A percentile compares a stretch with the other conserved stretches of the same genome.
Evolutionary conservation across 2,888 invertebrate genomes (phyloP).

Genomic region (Rhamphomyia laevipes): DNA sequence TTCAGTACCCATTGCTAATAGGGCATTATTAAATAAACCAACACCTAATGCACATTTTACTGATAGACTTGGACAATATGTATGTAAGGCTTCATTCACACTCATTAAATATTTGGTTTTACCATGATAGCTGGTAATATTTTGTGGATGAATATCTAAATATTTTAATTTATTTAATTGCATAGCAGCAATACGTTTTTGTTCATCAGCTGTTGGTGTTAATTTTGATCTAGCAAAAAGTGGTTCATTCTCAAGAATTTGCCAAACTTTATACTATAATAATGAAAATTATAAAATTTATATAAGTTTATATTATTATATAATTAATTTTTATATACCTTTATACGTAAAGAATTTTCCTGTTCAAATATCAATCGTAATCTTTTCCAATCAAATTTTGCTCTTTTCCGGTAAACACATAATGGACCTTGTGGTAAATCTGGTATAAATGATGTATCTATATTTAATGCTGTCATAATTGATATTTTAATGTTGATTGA

Average conservation of each 20-base stretch:
- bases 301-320: background rate
- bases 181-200: conserved; percentile 56
- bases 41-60: conserved; percentile 69
- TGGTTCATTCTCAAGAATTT: conserved; percentile 64
- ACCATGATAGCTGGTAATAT: conserved; percentile 50
- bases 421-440: conserved; percentile 58
- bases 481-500: no score
- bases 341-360: conserved; percentile 58
- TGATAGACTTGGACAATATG: conserved; percentile 58
- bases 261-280: conserved; percentile 65
- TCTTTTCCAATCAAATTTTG: conserved; percentile 79
- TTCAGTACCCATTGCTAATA: conserved; percentile 64
- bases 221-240: conserved; percentile 54
- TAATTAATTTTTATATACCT: conserved; percentile 45
- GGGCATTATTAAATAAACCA: conserved; percentile 60
- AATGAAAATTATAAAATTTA: conserved; percentile 17
- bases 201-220: conserved; percentile 57
- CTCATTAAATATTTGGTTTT: conserved; percentile 63
- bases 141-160: conserved; percentile 50
- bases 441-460: conserved; percentile 49
- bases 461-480: conserved; percentile 12
- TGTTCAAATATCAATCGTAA: conserved; percentile 71
- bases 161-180: conserved; percentile 55
- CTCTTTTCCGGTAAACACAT: conserved; percentile 62
- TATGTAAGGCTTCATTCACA: conserved; percentile 61